Conservation (phyloP, 1,140 invertebrate genomes). For the Pseudomyrmex cubaensis region DNA sequence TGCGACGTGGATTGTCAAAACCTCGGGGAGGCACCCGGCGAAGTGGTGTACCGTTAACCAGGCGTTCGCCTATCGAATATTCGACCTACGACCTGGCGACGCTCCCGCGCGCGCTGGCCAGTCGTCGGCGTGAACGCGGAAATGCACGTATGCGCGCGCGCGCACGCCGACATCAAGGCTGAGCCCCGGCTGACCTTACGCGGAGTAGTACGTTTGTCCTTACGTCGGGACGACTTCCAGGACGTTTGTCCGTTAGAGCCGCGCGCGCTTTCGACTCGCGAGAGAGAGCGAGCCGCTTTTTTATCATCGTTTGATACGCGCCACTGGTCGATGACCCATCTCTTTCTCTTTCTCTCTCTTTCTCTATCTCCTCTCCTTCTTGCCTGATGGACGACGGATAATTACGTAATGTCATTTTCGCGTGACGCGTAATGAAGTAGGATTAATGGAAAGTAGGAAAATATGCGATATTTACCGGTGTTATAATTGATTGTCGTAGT, state of each 20-base stretch:
- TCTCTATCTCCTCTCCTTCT: slow-evolving; percentile 4
- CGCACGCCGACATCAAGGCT: slow-evolving; percentile 21
- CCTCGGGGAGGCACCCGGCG: slow-evolving; percentile 62
- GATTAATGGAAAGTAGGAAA: slow-evolving; percentile 16
- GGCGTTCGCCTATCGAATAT: slow-evolving; percentile 73
- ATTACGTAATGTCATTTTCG: slow-evolving; percentile 33
- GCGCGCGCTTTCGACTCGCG: slow-evolving; percentile 47
- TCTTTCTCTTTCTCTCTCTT: slow-evolving; percentile 22
- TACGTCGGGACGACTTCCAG: slow-evolving; percentile 52
- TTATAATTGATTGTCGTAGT: slow-evolving; percentile 2
- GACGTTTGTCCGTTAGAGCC: slow-evolving; percentile 36
- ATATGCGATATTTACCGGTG: slow-evolving; percentile 17
- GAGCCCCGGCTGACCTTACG: slow-evolving; percentile 62
- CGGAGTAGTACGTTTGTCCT: slow-evolving; percentile 68
- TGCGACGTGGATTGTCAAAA: slow-evolving; percentile 71
- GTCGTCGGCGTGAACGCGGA: slow-evolving; percentile 70
- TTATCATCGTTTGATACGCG: slow-evolving; percentile 43
- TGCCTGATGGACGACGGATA: slow-evolving; percentile 3
- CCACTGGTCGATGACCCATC: slow-evolving; percentile 47
- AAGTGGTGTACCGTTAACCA: slow-evolving; percentile 70
- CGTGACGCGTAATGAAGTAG: slow-evolving; percentile 16
- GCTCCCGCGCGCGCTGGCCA: slow-evolving; percentile 17
- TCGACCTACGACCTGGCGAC: slow-evolving; percentile 71
- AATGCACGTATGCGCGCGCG: slow-evolving; percentile 56
- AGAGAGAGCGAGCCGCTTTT: slow-evolving; percentile 31